These are phyloP conservation scores for Pica pica DNA, from an alignment of 2,113 vertebrate genomes.

Conservation along the genomic window DNA sequence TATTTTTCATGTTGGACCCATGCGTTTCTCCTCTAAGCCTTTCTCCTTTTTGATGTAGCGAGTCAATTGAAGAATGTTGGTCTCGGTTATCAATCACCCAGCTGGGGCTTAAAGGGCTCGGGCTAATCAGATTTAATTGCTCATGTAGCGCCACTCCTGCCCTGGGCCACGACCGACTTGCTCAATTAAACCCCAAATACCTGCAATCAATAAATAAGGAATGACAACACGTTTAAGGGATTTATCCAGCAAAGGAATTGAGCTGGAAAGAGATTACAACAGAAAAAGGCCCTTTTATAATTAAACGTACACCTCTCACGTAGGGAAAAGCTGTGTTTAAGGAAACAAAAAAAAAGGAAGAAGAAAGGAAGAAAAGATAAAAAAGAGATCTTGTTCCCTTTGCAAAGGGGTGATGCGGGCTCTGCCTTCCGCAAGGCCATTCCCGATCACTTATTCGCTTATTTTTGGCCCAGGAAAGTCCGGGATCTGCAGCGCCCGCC, in stretches of 20 bases:
- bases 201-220: constrained; percentile 79
- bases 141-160: constrained; percentile 81
- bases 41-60: constrained; percentile 76
- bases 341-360: neutral
- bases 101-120: constrained; percentile 81
- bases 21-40: constrained; percentile 65
- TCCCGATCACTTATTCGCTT: neutral
- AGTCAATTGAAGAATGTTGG: constrained; percentile 79
- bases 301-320: constrained; percentile 72
- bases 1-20: constrained; percentile 66
- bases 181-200: constrained; percentile 84
- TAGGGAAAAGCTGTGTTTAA: neutral
- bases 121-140: constrained; percentile 86
- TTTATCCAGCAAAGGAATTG: constrained; percentile 70
- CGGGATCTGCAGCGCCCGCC: neutral
- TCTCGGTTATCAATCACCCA: constrained; percentile 84
- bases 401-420: neutral
- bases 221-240: constrained; percentile 76
- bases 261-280: constrained; percentile 73
- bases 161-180: constrained; percentile 78
- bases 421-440: neutral
- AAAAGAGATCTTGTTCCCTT: neutral
- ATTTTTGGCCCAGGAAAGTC: neutral
- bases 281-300: constrained; percentile 55
- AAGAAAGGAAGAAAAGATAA: neutral